A percentile compares a stretch with the other conserved stretches of the same genome.
Conservation (phyloP, 1,140 invertebrate species). For the Luehdorfia chinensis region DNA sequence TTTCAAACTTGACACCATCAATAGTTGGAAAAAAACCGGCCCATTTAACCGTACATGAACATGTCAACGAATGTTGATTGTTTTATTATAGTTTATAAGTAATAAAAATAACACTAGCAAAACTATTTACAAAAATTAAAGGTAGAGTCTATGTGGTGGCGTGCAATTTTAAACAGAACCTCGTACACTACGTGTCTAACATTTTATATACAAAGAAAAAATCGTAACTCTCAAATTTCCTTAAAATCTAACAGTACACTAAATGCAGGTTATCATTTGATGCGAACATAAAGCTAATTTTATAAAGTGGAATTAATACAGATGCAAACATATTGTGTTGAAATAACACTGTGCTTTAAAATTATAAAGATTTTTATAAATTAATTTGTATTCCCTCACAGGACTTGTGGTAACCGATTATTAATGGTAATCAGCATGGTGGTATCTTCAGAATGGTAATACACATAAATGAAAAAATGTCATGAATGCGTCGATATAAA, state of each 20-base stretch:
- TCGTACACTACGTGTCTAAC: slow-evolving; percentile 1
- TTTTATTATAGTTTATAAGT: slow-evolving; percentile 16
- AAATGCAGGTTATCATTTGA: slow-evolving; percentile 10
- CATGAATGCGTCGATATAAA: background rate
- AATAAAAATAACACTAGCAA: slow-evolving; percentile 17
- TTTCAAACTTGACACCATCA: slow-evolving; percentile 22
- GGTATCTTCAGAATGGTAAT: slow-evolving; percentile 12
- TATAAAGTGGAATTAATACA: no score
- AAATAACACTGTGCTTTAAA: background rate
- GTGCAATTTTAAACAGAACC: slow-evolving; percentile 1
- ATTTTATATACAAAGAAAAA: background rate
- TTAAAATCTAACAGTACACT: slow-evolving; percentile 2
- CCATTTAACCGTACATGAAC: slow-evolving; percentile 27
- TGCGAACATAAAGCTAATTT: no score
- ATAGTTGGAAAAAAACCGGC: slow-evolving; percentile 27
- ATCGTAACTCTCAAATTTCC: background rate
- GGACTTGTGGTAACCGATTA: slow-evolving; percentile 10
- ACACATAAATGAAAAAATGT: background rate
- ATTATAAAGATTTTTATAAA: background rate
- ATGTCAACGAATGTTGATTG: slow-evolving; percentile 16
- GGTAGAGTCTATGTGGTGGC: background rate
- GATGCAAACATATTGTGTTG: no score
- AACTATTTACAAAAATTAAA: background rate
- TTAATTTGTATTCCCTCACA: background rate
- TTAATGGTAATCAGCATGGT: slow-evolving; percentile 9